phyloP scores from a whole-genome alignment of 2,888 invertebrate species.

The Neuroscelio doddi region DNA sequence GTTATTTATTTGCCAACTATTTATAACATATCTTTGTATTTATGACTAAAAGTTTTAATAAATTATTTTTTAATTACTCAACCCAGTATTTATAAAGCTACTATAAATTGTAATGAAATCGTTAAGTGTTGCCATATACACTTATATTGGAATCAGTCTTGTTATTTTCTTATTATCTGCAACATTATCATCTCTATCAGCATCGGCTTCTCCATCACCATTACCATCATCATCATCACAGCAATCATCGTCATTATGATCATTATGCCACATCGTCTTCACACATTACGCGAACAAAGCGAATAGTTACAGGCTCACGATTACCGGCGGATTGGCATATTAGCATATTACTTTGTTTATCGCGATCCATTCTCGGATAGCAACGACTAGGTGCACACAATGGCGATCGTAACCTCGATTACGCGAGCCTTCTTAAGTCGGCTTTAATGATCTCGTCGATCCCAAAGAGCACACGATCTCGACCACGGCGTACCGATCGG shows the following conservation, averaged over 20 bases:
- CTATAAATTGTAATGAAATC: slow-evolving; percentile 13
- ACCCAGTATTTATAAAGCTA: too few relatives aligned
- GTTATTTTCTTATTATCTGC: slow-evolving; percentile 39
- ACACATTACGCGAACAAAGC: slow-evolving; percentile 33
- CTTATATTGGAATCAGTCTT: slow-evolving; percentile 36
- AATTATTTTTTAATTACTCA: too few relatives aligned
- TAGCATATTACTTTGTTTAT: slow-evolving; percentile 46
- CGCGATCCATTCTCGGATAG: slow-evolving; percentile 35
- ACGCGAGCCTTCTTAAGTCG: slow-evolving; percentile 28
- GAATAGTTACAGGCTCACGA: slow-evolving; percentile 29
- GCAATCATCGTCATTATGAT: slow-evolving; percentile 26
- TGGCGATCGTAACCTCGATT: slow-evolving; percentile 38
- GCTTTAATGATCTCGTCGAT: slow-evolving; percentile 19
- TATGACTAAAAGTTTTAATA: too few relatives aligned
- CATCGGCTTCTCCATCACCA: slow-evolving; percentile 35
- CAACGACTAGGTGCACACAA: slow-evolving; percentile 25
- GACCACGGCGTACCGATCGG: background rate
- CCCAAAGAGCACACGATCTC: slow-evolving; percentile 18
- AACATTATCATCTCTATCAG: slow-evolving; percentile 50
- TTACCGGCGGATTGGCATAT: slow-evolving; percentile 35
- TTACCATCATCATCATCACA: slow-evolving; percentile 22
- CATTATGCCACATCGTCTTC: slow-evolving; percentile 27
- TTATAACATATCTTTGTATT: too few relatives aligned
- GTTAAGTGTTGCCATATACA: slow-evolving; percentile 37
- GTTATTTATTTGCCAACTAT: too few relatives aligned